phyloP scores from a whole-genome alignment of 1,140 invertebrate species.

The Papilio aristodemus region DNA sequence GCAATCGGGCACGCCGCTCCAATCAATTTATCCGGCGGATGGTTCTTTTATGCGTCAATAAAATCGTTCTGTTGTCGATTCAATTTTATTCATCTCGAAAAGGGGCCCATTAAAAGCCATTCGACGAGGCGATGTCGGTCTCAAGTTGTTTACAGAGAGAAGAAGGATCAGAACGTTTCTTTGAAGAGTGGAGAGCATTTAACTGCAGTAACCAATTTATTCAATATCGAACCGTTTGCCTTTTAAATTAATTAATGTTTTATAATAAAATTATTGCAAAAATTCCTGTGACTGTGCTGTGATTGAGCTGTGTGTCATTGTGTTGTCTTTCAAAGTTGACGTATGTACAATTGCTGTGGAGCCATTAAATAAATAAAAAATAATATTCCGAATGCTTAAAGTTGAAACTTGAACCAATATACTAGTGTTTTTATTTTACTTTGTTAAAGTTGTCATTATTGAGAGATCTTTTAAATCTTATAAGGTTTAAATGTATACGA shows the following conservation, averaged over 20 bases:
- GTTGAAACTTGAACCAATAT: too few species aligned
- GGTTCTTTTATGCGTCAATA: constrained; percentile 20
- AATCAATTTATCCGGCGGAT: constrained; percentile 14
- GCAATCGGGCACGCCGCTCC: background rate
- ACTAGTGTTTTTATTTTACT: too few species aligned
- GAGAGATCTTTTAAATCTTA: background rate
- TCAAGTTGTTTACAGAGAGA: constrained; percentile 7
- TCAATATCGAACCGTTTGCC: background rate
- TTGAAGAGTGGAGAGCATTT: background rate
- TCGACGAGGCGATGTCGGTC: constrained; percentile 5
- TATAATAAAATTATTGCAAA: too few species aligned
- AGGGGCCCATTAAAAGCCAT: constrained; percentile 9
- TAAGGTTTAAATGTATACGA: background rate
- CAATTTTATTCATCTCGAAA: constrained; percentile 18
- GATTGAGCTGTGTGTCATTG: too few species aligned
- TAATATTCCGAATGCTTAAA: too few species aligned
- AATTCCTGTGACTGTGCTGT: too few species aligned
- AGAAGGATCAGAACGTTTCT: background rate
- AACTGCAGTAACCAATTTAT: background rate
- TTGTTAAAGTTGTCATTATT: background rate
- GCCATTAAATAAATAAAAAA: too few species aligned
- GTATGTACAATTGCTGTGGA: too few species aligned
- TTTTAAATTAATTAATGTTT: background rate
- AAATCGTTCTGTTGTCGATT: constrained; percentile 18
- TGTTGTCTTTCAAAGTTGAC: too few species aligned